phyloP scores from a whole-genome alignment of 2,113 vertebrate species.

The Ailuropoda melanoleuca region DNA sequence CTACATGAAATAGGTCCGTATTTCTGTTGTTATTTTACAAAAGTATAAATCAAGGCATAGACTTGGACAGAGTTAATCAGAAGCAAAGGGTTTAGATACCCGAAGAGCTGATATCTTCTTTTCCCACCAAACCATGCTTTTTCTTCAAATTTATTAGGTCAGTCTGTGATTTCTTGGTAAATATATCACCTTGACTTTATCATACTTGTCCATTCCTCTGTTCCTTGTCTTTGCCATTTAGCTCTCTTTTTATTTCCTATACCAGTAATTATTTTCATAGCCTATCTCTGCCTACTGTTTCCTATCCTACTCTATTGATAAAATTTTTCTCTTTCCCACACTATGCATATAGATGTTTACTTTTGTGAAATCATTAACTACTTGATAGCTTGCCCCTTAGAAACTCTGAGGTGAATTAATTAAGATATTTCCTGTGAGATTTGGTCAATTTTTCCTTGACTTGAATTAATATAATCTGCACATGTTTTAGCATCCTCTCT shows the following conservation, averaged over 20 bases:
- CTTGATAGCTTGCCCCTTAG: not conserved
- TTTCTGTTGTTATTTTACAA: not conserved
- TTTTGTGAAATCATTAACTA: slow-evolving; percentile 33
- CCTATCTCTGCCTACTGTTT: not conserved
- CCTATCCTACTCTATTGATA: not conserved
- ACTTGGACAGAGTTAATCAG: not conserved
- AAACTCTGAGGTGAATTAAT: slow-evolving; percentile 24
- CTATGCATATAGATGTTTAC: not conserved
- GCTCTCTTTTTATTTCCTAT: not conserved
- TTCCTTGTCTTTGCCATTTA: not conserved
- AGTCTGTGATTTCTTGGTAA: not conserved
- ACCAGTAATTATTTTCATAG: not conserved
- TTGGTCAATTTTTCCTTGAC: slow-evolving; percentile 45
- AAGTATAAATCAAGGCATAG: not conserved
- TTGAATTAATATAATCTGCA: slow-evolving; percentile 30
- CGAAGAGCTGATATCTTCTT: not conserved
- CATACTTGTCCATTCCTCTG: not conserved
- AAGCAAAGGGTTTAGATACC: not conserved
- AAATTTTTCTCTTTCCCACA: not conserved
- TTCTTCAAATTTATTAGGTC: not conserved
- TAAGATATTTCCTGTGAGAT: slow-evolving; percentile 29
- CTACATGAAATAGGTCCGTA: not conserved
- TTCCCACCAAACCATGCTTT: not conserved
- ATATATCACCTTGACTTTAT: not conserved
- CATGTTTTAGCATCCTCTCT: not conserved